Evolutionary conservation across 2,888 invertebrate species (phyloP).

Genomic region (Elegia similella): DNA sequence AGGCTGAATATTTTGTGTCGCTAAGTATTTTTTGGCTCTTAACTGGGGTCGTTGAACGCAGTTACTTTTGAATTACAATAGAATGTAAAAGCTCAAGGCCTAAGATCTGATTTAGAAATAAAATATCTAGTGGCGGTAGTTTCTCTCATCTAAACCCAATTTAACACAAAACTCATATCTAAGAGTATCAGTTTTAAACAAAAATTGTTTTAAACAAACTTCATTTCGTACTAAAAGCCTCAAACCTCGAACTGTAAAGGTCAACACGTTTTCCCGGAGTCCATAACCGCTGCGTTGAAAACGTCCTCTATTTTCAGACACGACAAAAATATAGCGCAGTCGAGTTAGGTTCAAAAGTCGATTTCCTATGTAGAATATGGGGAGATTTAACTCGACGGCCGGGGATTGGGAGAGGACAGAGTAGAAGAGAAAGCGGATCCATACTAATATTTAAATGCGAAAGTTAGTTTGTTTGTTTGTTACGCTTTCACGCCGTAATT

Average conservation of each 20-base stretch:
- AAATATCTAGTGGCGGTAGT: too few species aligned
- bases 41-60: neutral
- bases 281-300: constrained; percentile 7
- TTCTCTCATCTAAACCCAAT: too few species aligned
- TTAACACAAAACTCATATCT: too few species aligned
- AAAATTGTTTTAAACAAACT: neutral
- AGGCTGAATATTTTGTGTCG: constrained; percentile 3
- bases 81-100: too few species aligned
- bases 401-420: neutral
- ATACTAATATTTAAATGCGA: too few species aligned
- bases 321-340: constrained; percentile 15
- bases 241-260: neutral
- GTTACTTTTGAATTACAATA: neutral
- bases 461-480: too few species aligned
- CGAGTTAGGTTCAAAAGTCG: constrained; percentile 18
- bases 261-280: neutral
- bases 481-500: too few species aligned
- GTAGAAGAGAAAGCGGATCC: neutral
- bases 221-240: neutral
- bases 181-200: too few species aligned
- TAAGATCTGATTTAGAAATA: too few species aligned
- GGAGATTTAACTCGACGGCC: constrained; percentile 15
- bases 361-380: constrained; percentile 17
- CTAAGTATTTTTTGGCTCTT: constrained; percentile 9
- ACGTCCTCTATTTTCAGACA: constrained; percentile 10